Conservation (phyloP, 2,113 vertebrate genomes). For the Lethenteron reissneri region DNA sequence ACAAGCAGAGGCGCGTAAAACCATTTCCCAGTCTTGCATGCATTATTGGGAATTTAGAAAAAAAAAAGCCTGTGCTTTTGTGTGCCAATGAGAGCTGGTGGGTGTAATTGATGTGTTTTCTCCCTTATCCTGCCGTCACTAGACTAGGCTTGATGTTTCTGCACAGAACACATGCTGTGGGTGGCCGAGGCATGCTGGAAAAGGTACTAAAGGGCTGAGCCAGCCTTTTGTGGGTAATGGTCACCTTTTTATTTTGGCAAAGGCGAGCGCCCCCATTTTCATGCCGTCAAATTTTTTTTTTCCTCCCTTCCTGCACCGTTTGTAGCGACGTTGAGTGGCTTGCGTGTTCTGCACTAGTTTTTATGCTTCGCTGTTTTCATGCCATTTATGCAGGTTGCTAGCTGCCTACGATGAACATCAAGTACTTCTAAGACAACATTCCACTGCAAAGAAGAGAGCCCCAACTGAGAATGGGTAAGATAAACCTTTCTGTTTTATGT, state of each 20-base stretch:
- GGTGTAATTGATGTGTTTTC: not conserved
- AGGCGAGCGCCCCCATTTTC: not conserved
- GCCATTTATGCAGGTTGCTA: slow-evolving; percentile 33
- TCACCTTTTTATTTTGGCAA: not conserved
- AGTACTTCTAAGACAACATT: slow-evolving; percentile 58
- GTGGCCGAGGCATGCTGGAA: not conserved
- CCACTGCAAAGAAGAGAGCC: slow-evolving; percentile 51
- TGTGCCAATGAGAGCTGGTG: accelerated
- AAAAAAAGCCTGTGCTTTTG: too few relatives aligned
- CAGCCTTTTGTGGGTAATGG: not conserved
- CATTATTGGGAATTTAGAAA: not conserved
- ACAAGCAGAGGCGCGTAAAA: not conserved
- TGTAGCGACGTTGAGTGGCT: not conserved
- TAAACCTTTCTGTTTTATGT: not conserved
- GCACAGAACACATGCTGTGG: not conserved
- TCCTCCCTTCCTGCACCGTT: not conserved
- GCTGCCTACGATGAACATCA: slow-evolving; percentile 67
- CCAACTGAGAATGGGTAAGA: slow-evolving; percentile 57
- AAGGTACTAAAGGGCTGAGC: not conserved
- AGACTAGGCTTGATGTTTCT: not conserved
- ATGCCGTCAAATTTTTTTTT: not conserved
- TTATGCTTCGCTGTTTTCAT: slow-evolving; percentile 7
- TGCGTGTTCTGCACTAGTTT: not conserved
- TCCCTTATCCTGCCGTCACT: not conserved
- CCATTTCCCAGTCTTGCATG: not conserved